Evolutionary conservation across 2,888 invertebrate genomes (phyloP).

Genomic region (Heliconius charithonia): DNA sequence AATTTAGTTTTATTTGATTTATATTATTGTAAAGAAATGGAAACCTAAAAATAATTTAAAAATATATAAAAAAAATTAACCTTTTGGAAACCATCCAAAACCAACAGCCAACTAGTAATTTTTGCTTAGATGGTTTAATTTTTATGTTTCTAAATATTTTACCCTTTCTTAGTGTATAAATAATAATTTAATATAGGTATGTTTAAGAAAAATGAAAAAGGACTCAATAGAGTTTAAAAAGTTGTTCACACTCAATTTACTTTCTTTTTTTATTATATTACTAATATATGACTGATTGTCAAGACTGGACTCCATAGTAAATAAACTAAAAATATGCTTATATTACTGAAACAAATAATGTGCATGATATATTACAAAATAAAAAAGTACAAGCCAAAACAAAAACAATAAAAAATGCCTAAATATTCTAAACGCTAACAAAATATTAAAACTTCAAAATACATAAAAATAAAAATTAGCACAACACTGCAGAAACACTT

Average conservation of each 20-base stretch:
- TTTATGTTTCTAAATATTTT: neutral
- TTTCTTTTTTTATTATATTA: neutral
- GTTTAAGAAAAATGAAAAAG: neutral
- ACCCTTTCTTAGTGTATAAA: neutral
- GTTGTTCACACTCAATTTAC: too few relatives aligned
- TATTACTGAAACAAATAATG: slow-evolving; percentile 1
- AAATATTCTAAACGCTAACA: slow-evolving; percentile 7
- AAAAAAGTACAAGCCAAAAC: slow-evolving; percentile 21
- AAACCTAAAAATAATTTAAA: neutral
- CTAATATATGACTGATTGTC: neutral
- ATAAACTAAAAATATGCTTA: neutral
- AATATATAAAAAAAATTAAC: neutral
- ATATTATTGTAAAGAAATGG: neutral
- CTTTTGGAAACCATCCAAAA: neutral
- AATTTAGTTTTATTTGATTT: neutral
- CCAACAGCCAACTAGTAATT: neutral
- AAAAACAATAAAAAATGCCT: slow-evolving; percentile 17
- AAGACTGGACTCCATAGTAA: neutral
- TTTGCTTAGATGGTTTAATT: neutral
- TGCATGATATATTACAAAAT: slow-evolving; percentile 11
- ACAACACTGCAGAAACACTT: slow-evolving; percentile 61
- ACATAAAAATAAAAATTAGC: slow-evolving; percentile 37
- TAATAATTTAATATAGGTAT: neutral
- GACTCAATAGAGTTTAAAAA: too few relatives aligned
- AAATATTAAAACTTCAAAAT: slow-evolving; percentile 8